Evolutionary conservation across 2,888 invertebrate species (phyloP).

Genomic region (Pammene aurita): DNA sequence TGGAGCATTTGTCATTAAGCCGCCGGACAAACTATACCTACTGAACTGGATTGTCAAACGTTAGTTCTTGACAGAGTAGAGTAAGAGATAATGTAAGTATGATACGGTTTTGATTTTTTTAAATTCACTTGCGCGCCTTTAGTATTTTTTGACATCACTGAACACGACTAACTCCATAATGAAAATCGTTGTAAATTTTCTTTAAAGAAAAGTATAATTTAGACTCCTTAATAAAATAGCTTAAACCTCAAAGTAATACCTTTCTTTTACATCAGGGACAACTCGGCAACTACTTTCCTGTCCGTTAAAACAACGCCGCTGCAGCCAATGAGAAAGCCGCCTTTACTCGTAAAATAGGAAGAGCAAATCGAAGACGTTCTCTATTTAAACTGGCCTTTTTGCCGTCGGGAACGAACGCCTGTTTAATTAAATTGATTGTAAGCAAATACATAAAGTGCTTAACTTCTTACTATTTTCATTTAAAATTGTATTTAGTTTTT

Average conservation of each 20-base stretch:
- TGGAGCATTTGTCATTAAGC: too few species aligned
- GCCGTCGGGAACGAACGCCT: conserved; percentile 21
- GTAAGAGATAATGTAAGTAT: too few species aligned
- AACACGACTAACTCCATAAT: too few species aligned
- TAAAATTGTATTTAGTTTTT: background rate
- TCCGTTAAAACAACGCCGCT: conserved; percentile 28
- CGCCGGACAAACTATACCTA: too few species aligned
- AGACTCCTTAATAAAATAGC: too few species aligned
- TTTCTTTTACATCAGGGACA: background rate
- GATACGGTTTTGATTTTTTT: too few species aligned
- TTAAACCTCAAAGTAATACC: background rate
- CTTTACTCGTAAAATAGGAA: conserved; percentile 40
- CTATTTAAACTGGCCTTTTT: conserved; percentile 33
- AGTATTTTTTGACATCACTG: too few species aligned
- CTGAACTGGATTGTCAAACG: too few species aligned
- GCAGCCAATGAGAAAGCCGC: conserved; percentile 22
- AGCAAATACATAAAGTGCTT: background rate
- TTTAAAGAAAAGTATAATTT: too few species aligned
- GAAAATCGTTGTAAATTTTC: too few species aligned
- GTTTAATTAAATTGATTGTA: conserved; percentile 23
- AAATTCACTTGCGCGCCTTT: too few species aligned
- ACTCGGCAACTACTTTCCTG: conserved; percentile 19
- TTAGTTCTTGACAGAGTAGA: too few species aligned
- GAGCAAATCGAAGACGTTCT: conserved; percentile 34
- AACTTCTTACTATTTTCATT: background rate